phyloP scores from a whole-genome alignment of 2,113 vertebrate species.

The Chaetura pelagica region DNA sequence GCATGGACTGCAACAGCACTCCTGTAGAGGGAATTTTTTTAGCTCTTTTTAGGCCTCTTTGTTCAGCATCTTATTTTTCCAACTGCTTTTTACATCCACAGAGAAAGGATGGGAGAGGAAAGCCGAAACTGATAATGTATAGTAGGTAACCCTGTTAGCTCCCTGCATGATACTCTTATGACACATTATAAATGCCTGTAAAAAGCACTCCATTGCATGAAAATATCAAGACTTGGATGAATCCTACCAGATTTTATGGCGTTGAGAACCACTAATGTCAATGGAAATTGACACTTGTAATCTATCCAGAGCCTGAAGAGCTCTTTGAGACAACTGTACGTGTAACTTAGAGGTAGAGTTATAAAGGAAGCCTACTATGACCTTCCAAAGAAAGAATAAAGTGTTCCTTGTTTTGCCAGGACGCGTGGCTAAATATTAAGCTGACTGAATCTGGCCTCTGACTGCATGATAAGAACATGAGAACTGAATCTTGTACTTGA shows the following conservation, averaged over 20 bases:
- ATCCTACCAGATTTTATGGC: neutral
- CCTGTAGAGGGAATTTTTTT: neutral
- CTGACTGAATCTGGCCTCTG: neutral
- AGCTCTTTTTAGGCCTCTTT: neutral
- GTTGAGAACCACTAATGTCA: neutral
- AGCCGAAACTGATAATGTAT: neutral
- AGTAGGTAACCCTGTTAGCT: neutral
- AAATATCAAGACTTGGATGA: neutral
- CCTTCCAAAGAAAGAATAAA: constrained; percentile 3
- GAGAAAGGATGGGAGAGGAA: neutral
- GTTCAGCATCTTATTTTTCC: neutral
- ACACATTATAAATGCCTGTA: neutral
- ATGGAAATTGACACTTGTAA: neutral
- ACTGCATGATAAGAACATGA: neutral
- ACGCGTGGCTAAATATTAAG: constrained; percentile 29
- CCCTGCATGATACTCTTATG: neutral
- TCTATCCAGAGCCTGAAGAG: neutral
- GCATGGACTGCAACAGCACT: neutral
- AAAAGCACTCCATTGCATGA: neutral
- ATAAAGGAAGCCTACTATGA: neutral
- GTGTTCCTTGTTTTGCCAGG: neutral
- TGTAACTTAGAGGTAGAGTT: neutral
- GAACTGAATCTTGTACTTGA: neutral
- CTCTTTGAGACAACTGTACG: neutral
- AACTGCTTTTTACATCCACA: neutral